Evolutionary conservation across 2,797 vertebrate genomes (phyloP), one percentile per base, ranked within the genome.

Genomic region (Mus spretus): DNA sequence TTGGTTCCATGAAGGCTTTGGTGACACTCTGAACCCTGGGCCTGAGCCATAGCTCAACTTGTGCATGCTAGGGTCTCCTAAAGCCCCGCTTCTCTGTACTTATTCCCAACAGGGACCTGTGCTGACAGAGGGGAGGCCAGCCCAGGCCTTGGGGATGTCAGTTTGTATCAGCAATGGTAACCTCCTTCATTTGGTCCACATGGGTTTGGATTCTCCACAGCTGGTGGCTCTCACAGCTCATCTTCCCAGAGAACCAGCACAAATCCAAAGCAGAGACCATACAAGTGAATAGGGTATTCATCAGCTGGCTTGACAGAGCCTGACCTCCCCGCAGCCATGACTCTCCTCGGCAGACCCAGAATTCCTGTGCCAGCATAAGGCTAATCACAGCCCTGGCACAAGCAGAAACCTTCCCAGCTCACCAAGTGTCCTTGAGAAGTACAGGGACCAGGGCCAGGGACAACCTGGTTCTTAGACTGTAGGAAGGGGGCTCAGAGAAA

Each of bases 191-290:
- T 90, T 17, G 34, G 11, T 50, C 65, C 3, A 47, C 19, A 1
- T 0, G 0, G 65, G 24, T 47, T 44, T 79, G 40, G 59, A 19
- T 14, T 28, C 59, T 20, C 72, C 0, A 47, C 13, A 37, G 93
- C 83, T 63, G 79, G 86, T 9, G 0, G 50, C 74, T 28, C 31
- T 19, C 7, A 4, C 2, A 0, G 28, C 47, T 44, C 0, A 0
- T 22, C 55, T 53, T 37, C 22, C 74, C 65, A 4, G 0, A 24
- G 3, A 24, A 44, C 57, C 6, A 15, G 1, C 88, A 67, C 75
- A 8, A 13, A 28, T 82, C 55, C 93, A 0, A 26, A 1, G 0
- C 15, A 2, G 65, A 75, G 92, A 44, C 0, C 6, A 44, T 0
- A 53, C 34, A 65, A 67, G 90, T 47, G 55, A 91, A 95, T 19